Conservation (phyloP, 1,140 invertebrate genomes). For the Ctenoplectra terminalis region DNA sequence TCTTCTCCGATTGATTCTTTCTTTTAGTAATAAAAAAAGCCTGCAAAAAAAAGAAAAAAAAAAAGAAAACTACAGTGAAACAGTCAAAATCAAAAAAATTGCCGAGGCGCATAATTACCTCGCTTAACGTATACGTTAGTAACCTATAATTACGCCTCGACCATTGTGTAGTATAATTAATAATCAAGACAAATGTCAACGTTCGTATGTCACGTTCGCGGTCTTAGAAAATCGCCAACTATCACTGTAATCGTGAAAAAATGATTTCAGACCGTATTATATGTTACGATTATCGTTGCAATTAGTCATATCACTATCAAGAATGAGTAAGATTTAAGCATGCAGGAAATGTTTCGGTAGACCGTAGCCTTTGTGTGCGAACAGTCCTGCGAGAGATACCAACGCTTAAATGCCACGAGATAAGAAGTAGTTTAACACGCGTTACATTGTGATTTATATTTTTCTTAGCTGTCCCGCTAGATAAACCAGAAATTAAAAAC, state of each 20-base stretch:
- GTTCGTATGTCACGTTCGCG: not conserved
- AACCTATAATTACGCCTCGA: not conserved
- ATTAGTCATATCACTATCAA: slow-evolving; percentile 63
- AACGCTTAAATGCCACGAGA: slow-evolving; percentile 39
- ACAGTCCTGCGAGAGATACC: slow-evolving; percentile 29
- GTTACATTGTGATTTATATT: slow-evolving; percentile 46
- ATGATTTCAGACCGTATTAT: slow-evolving; percentile 4
- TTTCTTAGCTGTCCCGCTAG: slow-evolving; percentile 20
- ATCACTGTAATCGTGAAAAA: not conserved
- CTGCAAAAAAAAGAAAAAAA: too few species aligned
- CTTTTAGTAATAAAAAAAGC: too few species aligned
- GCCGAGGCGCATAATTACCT: too few species aligned
- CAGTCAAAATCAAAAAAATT: too few species aligned
- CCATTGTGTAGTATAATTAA: not conserved
- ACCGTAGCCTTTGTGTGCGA: slow-evolving; percentile 27
- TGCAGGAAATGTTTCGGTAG: slow-evolving; percentile 46
- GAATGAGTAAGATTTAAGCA: slow-evolving; percentile 61
- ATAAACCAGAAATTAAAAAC: slow-evolving; percentile 23
- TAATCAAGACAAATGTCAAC: not conserved
- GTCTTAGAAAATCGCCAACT: not conserved
- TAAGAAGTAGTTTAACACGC: slow-evolving; percentile 48
- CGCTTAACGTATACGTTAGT: too few species aligned
- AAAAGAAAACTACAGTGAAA: too few species aligned
- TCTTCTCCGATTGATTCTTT: too few species aligned
- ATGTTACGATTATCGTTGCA: slow-evolving; percentile 38